Base-by-base conservation (phyloP, 53 echinoderm and acorn worm genomes). In the Patiria pectinifera region DNA sequence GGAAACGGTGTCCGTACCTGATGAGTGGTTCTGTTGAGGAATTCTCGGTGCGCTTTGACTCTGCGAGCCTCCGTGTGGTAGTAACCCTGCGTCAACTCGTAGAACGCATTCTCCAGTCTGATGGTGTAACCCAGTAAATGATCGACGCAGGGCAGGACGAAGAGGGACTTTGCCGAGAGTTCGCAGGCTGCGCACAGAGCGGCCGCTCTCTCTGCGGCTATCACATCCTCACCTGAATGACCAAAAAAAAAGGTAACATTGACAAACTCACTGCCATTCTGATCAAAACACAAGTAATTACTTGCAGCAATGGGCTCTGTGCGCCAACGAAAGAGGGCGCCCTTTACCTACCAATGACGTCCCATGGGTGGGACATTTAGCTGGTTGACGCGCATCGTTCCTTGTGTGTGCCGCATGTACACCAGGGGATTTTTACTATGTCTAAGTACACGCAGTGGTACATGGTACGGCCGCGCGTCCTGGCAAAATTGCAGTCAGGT, bases 131-230 rank as follows among this genome's bases (percentile, higher is more conserved):
- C 98, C 74, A 98, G 93, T 18, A 98, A 93, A 71, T 98, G 98
- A 79, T 96, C 98, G 90, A 95, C 95, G 85, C 96, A 96, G 2
- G 96, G 98, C 48, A 98, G 94, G 23, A 98, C 98, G 91, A 98
- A 98, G 59, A 98, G 93, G 58, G 98, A 97, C 89, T 98, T 98
- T 70, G 98, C 98, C n/a, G 98, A 98, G 59, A 96, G 93, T 25
- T 98, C 98, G 89, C 98, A 98, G 18, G 98, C 94, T 21, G 96
- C 92, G 91, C 98, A 98, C 88, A 98, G 92, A 23, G 98, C 98
- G 10, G 98, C 98, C 48, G 98, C 96, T 78, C 98, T 96, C 94
- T 98, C 98, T 11, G 98, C 98, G 69, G 98, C 96, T 46, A 96
- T 96, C 48, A 96, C 94, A 92, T 98, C 98, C 82, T 98, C 98